Percentiles rank a stretch among this genome's conserved stretches.
Evolutionary conservation across 2,888 invertebrate genomes (phyloP).

Genomic region (Tachystola acroxantha): DNA sequence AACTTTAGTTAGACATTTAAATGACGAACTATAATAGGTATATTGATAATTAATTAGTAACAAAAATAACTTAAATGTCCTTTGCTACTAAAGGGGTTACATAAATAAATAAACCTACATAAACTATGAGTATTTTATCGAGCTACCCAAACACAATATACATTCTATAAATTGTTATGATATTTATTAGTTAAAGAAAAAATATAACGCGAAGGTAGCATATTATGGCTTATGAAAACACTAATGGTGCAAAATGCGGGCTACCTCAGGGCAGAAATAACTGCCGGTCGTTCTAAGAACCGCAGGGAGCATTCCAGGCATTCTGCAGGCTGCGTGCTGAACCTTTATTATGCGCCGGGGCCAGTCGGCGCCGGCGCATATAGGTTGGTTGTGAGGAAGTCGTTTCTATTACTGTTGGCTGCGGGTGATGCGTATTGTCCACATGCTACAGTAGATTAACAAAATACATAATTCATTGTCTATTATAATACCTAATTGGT

Average conservation of each 20-base stretch:
- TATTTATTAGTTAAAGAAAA: neutral
- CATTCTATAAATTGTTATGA: neutral
- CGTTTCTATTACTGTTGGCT: constrained; percentile 15
- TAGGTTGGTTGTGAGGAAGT: constrained; percentile 39
- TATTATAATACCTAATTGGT: no score
- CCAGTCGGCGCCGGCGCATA: constrained; percentile 28
- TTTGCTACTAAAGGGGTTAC: no score
- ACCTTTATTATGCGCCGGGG: constrained; percentile 15
- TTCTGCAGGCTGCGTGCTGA: constrained; percentile 30
- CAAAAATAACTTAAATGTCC: no score
- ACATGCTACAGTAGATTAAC: no score
- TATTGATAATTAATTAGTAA: no score
- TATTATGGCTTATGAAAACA: constrained; percentile 24
- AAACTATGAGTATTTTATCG: no score
- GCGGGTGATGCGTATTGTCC: neutral
- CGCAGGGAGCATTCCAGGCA: constrained; percentile 40
- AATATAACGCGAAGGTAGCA: neutral
- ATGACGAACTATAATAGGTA: no score
- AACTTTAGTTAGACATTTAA: no score
- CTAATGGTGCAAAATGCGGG: constrained; percentile 34
- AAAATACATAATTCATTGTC: no score
- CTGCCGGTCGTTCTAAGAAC: constrained; percentile 43
- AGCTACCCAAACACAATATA: neutral
- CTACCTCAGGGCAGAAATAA: constrained; percentile 35
- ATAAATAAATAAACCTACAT: no score